Evolutionary conservation across 2,888 invertebrate genomes (phyloP).

Genomic region (Capitulum mitella): DNA sequence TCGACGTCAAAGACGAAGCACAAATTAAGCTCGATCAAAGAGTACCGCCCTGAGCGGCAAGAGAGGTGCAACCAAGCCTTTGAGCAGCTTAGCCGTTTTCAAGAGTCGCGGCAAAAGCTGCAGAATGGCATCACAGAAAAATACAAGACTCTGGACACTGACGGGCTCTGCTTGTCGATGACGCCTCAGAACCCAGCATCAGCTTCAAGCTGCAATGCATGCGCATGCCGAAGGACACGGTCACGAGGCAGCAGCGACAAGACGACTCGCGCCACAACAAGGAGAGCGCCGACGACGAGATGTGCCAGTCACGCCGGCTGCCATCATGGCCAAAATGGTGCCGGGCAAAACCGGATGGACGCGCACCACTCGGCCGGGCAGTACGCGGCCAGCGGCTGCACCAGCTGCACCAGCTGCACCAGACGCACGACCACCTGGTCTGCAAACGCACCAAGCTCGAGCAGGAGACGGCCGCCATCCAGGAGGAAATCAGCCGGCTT

Average conservation of each 20-base stretch:
- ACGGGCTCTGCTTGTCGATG: neutral
- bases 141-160: neutral
- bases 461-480: slow-evolving; percentile 7
- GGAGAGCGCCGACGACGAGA: slow-evolving; percentile 21
- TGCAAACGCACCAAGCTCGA: slow-evolving; percentile 13
- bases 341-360: slow-evolving; percentile 15
- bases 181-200: slow-evolving; percentile 6
- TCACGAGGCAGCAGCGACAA: neutral
- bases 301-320: slow-evolving; percentile 15
- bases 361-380: slow-evolving; percentile 2
- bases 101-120: neutral
- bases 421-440: slow-evolving; percentile 12
- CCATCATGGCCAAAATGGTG: neutral
- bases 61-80: slow-evolving; percentile 1
- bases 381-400: neutral
- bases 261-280: slow-evolving; percentile 17
- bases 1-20: neutral
- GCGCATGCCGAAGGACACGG: slow-evolving; percentile 13
- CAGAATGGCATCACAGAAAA: slow-evolving; percentile 4
- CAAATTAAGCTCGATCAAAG: slow-evolving; percentile 1
- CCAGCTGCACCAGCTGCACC: slow-evolving; percentile 2
- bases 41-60: neutral
- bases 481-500: neutral
- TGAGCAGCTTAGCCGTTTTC: slow-evolving; percentile 2
- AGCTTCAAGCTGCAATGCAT: slow-evolving; percentile 21